Evolutionary conservation across 2,888 invertebrate species (phyloP).

Genomic region (Acleris sparsana): DNA sequence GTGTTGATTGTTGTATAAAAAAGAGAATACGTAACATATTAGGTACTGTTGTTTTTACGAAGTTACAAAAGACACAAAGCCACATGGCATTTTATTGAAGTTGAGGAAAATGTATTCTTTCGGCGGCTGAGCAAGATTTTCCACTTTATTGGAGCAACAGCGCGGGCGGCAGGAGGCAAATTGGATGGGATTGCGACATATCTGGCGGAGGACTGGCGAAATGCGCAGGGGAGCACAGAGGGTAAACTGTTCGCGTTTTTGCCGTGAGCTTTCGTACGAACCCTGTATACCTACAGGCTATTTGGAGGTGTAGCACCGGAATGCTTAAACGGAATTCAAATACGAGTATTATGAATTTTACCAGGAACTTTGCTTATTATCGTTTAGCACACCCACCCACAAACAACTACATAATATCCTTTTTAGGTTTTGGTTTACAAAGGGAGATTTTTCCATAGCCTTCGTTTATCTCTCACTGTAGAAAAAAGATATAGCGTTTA

Average conservation of each 20-base stretch:
- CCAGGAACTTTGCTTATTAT: too few relatives aligned
- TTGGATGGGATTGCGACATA: constrained; percentile 81
- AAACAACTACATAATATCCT: too few relatives aligned
- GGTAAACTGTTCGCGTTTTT: constrained; percentile 71
- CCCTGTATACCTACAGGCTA: constrained; percentile 45
- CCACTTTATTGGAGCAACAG: constrained; percentile 75
- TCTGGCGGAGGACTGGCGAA: constrained; percentile 73
- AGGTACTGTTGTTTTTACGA: constrained; percentile 24
- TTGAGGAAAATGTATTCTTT: constrained; percentile 71
- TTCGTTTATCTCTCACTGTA: too few relatives aligned
- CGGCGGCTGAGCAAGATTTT: constrained; percentile 70
- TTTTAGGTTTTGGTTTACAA: too few relatives aligned
- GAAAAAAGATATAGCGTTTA: too few relatives aligned
- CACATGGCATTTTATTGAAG: constrained; percentile 58
- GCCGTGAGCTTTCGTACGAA: constrained; percentile 36
- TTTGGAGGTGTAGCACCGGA: constrained; percentile 56
- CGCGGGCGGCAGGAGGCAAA: constrained; percentile 73
- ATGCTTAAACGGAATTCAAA: constrained; percentile 31
- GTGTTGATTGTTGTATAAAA: constrained; percentile 35
- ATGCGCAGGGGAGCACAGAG: constrained; percentile 66
- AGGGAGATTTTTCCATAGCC: too few relatives aligned
- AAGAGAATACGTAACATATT: constrained; percentile 41
- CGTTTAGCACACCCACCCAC: too few relatives aligned
- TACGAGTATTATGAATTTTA: background rate
- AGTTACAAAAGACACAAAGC: constrained; percentile 28